Evolutionary conservation across 2,113 vertebrate species (phyloP).

Genomic region (Corvus cornix): DNA sequence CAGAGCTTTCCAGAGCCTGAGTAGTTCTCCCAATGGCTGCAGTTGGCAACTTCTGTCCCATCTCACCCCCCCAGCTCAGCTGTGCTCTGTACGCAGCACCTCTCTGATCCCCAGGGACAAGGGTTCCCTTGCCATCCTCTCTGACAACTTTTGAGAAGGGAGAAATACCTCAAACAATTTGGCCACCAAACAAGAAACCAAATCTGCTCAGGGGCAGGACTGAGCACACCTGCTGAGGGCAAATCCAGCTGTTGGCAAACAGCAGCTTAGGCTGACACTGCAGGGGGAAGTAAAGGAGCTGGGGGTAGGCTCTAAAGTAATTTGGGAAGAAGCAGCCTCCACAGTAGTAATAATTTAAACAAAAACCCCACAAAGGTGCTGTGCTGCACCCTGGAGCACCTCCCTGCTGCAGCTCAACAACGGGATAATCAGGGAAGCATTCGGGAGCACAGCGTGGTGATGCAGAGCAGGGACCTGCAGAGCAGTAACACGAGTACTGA

Average conservation of each 20-base stretch:
- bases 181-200: background rate
- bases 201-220: background rate
- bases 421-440: background rate
- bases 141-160: background rate
- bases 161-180: background rate
- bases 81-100: background rate
- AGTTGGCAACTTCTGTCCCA: background rate
- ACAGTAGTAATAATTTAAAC: background rate
- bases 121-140: background rate
- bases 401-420: background rate
- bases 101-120: background rate
- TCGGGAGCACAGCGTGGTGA: accelerated
- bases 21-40: background rate
- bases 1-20: background rate
- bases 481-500: background rate
- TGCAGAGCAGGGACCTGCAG: background rate
- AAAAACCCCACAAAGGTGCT: background rate
- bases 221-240: background rate
- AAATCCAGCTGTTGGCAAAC: background rate
- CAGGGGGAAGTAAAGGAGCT: background rate
- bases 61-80: background rate
- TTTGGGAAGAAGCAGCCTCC: background rate
- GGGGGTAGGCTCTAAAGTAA: background rate
- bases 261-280: background rate
- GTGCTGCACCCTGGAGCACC: background rate